Conservation (phyloP, 2,113 vertebrate species). For the Hepsetus odoe region DNA sequence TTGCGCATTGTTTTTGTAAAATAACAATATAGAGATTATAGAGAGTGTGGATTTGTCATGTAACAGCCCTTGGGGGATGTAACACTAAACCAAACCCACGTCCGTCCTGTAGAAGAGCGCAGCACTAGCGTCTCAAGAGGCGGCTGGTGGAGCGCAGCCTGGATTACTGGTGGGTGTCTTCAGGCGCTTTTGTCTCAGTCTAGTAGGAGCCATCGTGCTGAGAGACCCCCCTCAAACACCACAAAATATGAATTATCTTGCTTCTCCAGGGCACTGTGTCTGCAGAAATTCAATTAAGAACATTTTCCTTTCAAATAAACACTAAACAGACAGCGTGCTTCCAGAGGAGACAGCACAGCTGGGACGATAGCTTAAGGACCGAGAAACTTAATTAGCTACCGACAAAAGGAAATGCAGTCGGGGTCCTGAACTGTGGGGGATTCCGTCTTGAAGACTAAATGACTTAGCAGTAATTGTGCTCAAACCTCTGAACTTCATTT, state of each 20-base stretch:
- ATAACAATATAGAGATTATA: constrained; percentile 9
- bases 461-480: neutral
- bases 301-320: constrained; percentile 23
- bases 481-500: neutral
- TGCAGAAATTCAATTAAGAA: constrained; percentile 62
- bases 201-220: constrained; percentile 28
- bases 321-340: neutral
- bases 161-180: constrained; percentile 57
- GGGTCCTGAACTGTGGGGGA: neutral
- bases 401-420: neutral
- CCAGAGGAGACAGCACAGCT: neutral
- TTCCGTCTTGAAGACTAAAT: neutral
- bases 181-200: constrained; percentile 59
- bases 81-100: neutral
- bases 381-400: constrained; percentile 19
- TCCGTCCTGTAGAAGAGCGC: neutral
- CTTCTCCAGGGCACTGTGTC: constrained; percentile 49
- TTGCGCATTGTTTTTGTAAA: neutral
- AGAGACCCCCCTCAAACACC: constrained; percentile 46
- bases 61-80: neutral
- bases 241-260: constrained; percentile 49
- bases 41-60: neutral
- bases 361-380: neutral
- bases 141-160: constrained; percentile 52
- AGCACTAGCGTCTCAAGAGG: neutral